A percentile compares a stretch with the other conserved stretches of the same genome.
Evolutionary conservation across 2,797 vertebrate species (phyloP).

Genomic region (Cryptoblepharus egeriae): DNA sequence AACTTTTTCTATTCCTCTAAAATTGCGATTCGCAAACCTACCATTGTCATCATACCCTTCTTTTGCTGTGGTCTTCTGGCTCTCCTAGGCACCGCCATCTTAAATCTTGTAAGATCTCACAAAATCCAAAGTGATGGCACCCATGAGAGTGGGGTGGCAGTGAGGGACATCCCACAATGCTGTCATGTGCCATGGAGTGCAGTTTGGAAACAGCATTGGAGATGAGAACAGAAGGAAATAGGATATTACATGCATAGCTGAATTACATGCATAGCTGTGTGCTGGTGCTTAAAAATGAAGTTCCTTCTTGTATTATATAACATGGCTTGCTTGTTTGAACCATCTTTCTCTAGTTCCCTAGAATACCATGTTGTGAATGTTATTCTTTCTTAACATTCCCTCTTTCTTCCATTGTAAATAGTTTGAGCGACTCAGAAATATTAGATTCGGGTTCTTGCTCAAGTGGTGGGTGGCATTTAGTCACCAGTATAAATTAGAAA

Average conservation of each 20-base stretch:
- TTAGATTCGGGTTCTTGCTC: neutral
- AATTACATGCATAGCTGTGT: neutral
- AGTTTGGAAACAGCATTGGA: neutral
- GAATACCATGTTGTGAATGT: neutral
- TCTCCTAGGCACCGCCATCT: no score
- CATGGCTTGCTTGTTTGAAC: constrained; percentile 1
- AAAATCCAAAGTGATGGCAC: no score
- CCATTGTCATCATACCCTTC: no score
- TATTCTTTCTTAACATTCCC: neutral
- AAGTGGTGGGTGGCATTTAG: no score
- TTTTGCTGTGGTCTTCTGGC: no score
- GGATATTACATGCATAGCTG: neutral
- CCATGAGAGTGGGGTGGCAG: no score
- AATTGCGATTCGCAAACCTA: no score
- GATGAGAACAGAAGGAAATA: neutral
- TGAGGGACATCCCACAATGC: no score
- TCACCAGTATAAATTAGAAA: neutral
- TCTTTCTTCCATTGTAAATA: neutral
- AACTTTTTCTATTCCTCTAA: no score
- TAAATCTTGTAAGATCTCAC: no score
- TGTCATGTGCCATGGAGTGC: no score
- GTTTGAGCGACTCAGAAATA: neutral
- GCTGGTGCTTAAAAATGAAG: neutral
- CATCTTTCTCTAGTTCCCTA: neutral
- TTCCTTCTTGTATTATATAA: neutral